A percentile compares a stretch with the other conserved stretches of the same genome.
Conservation (phyloP, 1,140 invertebrate genomes). For the Caenorhabditis brenneri region DNA sequence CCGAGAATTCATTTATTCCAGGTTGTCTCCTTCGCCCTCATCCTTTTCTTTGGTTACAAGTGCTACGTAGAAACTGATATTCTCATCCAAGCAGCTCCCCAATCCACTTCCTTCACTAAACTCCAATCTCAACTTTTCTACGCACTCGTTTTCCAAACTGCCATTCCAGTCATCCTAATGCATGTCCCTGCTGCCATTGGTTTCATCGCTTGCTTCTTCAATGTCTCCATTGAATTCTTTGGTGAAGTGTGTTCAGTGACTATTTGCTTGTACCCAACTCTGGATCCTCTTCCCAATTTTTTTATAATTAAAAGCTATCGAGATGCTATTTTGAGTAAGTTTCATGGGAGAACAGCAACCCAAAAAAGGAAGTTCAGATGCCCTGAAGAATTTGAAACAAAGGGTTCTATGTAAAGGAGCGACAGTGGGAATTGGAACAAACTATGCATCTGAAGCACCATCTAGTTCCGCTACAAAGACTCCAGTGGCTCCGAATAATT, state of each 20-base stretch:
- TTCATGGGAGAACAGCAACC: no score
- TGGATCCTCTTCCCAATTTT: constrained; percentile 13
- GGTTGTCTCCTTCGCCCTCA: neutral
- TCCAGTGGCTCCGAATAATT: no score
- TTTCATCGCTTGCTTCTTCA: neutral
- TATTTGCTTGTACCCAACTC: neutral
- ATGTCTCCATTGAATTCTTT: neutral
- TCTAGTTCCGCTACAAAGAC: no score
- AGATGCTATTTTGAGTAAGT: no score
- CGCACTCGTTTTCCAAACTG: neutral
- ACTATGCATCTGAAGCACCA: no score
- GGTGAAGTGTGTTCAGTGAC: neutral
- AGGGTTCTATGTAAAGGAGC: no score
- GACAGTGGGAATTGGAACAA: no score
- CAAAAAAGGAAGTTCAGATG: no score
- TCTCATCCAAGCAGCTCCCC: neutral
- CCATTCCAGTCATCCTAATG: neutral
- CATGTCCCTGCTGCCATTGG: neutral
- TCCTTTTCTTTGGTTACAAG: neutral
- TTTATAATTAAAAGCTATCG: neutral
- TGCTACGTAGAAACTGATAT: neutral
- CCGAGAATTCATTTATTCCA: no score
- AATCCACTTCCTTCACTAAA: no score
- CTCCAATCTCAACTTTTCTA: neutral
- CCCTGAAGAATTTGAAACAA: no score